phyloP scores from a whole-genome alignment of 2,888 invertebrate species.

The Nemotelus pantherinus region DNA sequence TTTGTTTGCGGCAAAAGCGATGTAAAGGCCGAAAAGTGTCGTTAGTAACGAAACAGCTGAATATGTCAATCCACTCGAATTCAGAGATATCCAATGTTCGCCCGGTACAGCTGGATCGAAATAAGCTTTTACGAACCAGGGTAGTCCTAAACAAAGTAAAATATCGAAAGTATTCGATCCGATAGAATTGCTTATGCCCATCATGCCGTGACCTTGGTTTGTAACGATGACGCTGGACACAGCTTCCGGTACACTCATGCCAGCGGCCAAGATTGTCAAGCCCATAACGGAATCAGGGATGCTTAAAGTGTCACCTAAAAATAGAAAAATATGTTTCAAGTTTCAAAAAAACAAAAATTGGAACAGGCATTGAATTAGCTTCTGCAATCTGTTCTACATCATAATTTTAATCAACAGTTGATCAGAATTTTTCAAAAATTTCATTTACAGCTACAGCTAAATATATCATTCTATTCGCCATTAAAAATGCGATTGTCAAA shows the following conservation, averaged over 20 bases:
- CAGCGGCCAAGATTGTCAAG: constrained; percentile 83
- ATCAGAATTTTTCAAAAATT: no score
- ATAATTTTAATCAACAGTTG: no score
- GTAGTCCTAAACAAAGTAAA: constrained; percentile 78
- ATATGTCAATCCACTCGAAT: constrained; percentile 80
- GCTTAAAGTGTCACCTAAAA: constrained; percentile 77
- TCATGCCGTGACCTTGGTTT: constrained; percentile 73
- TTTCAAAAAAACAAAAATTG: neutral
- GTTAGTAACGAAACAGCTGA: constrained; percentile 79
- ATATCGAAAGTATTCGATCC: constrained; percentile 87
- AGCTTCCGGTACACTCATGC: constrained; percentile 87
- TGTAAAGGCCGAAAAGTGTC: constrained; percentile 76
- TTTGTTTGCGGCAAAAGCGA: constrained; percentile 72
- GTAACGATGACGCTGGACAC: constrained; percentile 86
- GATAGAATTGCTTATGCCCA: constrained; percentile 80
- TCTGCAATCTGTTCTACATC: no score
- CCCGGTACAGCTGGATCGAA: constrained; percentile 70
- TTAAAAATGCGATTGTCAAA: no score
- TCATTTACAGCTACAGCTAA: no score
- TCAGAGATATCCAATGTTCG: constrained; percentile 72
- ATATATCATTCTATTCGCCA: no score
- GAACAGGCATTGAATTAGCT: no score
- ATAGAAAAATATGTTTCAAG: constrained; percentile 12
- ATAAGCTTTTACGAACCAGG: constrained; percentile 78
- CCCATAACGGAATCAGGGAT: constrained; percentile 89